Conservation (phyloP, 1,140 invertebrate genomes). For the Trachymyrmex cornetzi region DNA sequence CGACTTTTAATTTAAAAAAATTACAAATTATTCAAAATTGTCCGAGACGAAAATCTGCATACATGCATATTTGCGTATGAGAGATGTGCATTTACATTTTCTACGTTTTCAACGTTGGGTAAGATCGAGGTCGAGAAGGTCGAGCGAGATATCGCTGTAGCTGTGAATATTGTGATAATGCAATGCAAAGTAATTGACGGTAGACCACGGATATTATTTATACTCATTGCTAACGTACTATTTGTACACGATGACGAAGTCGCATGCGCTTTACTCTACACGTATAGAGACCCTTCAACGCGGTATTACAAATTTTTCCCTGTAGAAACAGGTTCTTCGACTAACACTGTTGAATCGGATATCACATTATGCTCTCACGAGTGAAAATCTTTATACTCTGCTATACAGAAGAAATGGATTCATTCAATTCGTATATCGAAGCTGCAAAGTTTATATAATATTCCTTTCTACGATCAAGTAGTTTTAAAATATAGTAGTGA, state of each 20-base stretch:
- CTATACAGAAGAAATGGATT: constrained; percentile 4
- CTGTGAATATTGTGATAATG: constrained; percentile 27
- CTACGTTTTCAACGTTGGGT: constrained; percentile 8
- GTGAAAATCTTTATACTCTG: constrained; percentile 10
- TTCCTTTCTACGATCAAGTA: not conserved
- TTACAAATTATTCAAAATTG: constrained; percentile 22
- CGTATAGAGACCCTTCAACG: not conserved
- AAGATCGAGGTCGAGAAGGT: constrained; percentile 57
- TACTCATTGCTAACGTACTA: constrained; percentile 52
- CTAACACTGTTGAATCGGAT: constrained; percentile 30
- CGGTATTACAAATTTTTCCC: constrained; percentile 31
- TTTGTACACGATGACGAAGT: constrained; percentile 48
- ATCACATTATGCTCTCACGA: not conserved
- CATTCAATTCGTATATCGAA: constrained; percentile 13
- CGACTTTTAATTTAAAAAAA: not conserved
- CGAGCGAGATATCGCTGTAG: constrained; percentile 33
- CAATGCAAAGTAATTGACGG: constrained; percentile 48
- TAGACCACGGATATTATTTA: constrained; percentile 51
- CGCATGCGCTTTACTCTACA: constrained; percentile 17
- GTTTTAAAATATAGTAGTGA: not conserved
- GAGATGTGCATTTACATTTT: constrained; percentile 1
- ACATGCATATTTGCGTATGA: not conserved
- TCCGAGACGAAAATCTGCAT: not conserved
- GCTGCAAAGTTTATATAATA: not conserved
- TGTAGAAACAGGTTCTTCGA: constrained; percentile 35